Percentiles rank a stretch among this genome's conserved stretches.
Evolutionary conservation across 2,888 invertebrate genomes (phyloP).

Genomic region (Congeria kusceri): DNA sequence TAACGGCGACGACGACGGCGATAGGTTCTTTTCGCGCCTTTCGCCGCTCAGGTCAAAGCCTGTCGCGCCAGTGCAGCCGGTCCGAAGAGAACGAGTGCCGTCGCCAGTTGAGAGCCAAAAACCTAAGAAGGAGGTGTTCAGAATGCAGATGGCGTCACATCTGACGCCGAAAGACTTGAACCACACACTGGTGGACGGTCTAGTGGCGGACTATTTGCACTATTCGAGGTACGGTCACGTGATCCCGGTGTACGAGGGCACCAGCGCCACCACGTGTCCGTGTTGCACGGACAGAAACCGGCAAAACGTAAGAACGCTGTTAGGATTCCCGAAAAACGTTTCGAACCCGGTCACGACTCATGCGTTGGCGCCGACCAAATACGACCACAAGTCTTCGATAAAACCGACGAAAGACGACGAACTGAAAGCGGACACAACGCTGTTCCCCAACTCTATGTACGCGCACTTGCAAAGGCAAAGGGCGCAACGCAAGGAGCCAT

Average conservation of each 20-base stretch:
- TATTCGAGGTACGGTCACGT: conserved; percentile 71
- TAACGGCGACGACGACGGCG: background rate
- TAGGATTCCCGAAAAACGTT: conserved; percentile 64
- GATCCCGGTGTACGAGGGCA: conserved; percentile 70
- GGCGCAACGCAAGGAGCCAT: conserved; percentile 15
- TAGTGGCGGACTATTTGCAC: conserved; percentile 76
- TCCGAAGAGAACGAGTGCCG: conserved; percentile 21
- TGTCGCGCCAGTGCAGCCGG: conserved; percentile 53
- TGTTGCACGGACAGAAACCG: conserved; percentile 75
- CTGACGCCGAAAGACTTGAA: conserved; percentile 58
- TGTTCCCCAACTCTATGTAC: conserved; percentile 60
- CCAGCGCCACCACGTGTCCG: conserved; percentile 65
- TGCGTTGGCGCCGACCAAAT: conserved; percentile 44
- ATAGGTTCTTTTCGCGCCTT: conserved; percentile 16
- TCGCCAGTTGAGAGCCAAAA: conserved; percentile 23
- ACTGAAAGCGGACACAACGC: conserved; percentile 14
- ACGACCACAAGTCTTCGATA: conserved; percentile 49
- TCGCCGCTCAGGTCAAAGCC: conserved; percentile 40
- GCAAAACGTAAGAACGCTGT: conserved; percentile 68
- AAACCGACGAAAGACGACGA: conserved; percentile 32
- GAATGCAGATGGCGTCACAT: background rate
- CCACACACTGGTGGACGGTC: conserved; percentile 70
- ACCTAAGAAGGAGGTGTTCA: conserved; percentile 14
- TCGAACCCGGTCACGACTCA: conserved; percentile 1
- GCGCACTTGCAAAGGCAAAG: conserved; percentile 35